Conservation (phyloP, 2,797 vertebrate genomes). For the Muscicapa comitata region DNA sequence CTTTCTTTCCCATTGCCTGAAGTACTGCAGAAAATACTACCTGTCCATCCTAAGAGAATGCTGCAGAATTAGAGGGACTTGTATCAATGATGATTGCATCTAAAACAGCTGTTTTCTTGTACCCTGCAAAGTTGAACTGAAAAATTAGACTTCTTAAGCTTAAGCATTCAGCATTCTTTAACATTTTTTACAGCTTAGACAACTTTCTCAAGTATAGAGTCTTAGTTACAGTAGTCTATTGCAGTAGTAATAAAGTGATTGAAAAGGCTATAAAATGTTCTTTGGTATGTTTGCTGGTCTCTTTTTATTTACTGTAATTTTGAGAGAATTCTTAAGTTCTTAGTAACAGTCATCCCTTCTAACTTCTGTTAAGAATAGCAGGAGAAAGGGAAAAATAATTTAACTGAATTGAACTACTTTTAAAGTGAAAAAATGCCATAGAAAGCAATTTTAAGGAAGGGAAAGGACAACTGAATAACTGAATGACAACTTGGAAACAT, state of each 20-base stretch:
- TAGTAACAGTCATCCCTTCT: not conserved
- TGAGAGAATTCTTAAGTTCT: not conserved
- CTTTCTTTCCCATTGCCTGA: not conserved
- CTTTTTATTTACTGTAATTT: not conserved
- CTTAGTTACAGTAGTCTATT: not conserved
- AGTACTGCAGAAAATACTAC: not conserved
- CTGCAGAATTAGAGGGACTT: not conserved
- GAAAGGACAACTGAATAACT: not conserved
- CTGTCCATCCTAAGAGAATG: not conserved
- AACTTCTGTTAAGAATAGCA: not conserved
- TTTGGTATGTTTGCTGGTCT: not conserved
- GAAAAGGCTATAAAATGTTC: not conserved
- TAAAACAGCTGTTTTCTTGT: not conserved
- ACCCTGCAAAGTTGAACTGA: not conserved
- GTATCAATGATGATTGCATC: not conserved
- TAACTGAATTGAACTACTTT: not conserved
- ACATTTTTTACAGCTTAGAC: not conserved
- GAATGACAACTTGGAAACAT: not conserved
- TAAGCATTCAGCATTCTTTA: not conserved
- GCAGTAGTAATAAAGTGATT: not conserved
- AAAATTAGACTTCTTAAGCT: not conserved
- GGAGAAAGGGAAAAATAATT: not conserved
- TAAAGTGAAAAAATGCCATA: not conserved
- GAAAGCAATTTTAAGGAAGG: not conserved
- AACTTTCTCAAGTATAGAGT: not conserved